Evolutionary conservation across 2,113 vertebrate genomes (phyloP).

Genomic region (Python bivittatus): DNA sequence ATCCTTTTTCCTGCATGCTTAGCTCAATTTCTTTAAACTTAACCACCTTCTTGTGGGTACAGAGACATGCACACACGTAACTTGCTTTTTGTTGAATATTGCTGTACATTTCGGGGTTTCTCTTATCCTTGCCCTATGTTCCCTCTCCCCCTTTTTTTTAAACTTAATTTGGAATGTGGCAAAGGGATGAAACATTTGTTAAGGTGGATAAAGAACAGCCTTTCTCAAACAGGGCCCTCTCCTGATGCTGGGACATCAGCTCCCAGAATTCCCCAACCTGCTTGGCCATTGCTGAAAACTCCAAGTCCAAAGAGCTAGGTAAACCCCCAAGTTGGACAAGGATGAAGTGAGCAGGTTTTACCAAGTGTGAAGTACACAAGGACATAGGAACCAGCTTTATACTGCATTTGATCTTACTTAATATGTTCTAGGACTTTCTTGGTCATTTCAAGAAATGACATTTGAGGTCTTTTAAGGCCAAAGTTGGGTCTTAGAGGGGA

Average conservation of each 20-base stretch:
- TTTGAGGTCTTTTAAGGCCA: no score
- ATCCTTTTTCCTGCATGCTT: constrained; percentile 61
- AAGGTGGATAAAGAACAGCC: not conserved
- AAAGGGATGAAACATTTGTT: not conserved
- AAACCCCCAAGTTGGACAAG: not conserved
- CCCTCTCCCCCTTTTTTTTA: not conserved
- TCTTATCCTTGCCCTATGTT: not conserved
- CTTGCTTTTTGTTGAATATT: not conserved
- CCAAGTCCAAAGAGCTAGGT: not conserved
- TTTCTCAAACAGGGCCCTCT: not conserved
- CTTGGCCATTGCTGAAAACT: not conserved
- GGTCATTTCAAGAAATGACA: no score
- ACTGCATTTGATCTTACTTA: no score
- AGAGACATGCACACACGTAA: not conserved
- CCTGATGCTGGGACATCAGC: not conserved
- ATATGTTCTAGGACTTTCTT: no score
- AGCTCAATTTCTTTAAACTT: constrained; percentile 64
- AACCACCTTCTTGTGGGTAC: constrained; percentile 11
- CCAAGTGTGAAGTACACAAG: not conserved
- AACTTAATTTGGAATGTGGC: not conserved
- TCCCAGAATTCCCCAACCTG: not conserved
- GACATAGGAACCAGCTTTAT: no score
- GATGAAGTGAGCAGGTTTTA: not conserved
- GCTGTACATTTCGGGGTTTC: not conserved
- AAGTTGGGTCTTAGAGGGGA: no score